Evolutionary conservation across 2,113 vertebrate genomes (phyloP).

Genomic region (Megaceryle torquata): DNA sequence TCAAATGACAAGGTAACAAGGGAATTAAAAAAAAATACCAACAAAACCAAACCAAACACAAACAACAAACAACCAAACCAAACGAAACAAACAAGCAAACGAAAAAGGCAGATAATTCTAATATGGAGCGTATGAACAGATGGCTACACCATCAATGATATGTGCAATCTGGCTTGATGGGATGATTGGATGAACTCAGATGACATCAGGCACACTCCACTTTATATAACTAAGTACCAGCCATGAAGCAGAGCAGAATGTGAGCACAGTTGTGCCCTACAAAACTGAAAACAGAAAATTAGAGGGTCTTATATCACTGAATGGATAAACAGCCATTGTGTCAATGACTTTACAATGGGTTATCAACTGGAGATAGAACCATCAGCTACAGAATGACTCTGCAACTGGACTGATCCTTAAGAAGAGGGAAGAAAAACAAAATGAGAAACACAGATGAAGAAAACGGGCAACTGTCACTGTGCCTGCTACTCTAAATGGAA

Average conservation of each 20-base stretch:
- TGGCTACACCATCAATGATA: conserved; percentile 33
- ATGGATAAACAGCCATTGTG: not conserved
- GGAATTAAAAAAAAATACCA: not conserved
- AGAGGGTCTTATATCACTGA: not conserved
- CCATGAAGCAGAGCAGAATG: not conserved
- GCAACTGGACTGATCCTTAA: not conserved
- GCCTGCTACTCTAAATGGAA: not conserved
- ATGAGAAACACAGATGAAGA: not conserved
- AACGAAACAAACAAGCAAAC: too few species aligned
- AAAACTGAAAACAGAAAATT: not conserved
- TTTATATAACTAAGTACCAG: conserved; percentile 11
- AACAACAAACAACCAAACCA: too few species aligned
- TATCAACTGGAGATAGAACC: not conserved
- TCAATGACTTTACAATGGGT: not conserved
- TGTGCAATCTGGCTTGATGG: conserved; percentile 20
- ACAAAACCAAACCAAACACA: not conserved
- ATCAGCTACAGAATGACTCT: not conserved
- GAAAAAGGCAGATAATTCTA: conserved; percentile 34
- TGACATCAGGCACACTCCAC: not conserved
- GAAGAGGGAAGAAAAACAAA: not conserved
- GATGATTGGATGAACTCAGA: conserved; percentile 42
- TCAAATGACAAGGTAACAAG: conserved; percentile 6
- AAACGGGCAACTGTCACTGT: not conserved
- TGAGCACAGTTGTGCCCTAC: not conserved
- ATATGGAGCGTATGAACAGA: conserved; percentile 42